These are phyloP conservation scores for Pseudoips prasinana DNA, from an alignment of 2,888 invertebrate genomes.

Conservation along the genomic window DNA sequence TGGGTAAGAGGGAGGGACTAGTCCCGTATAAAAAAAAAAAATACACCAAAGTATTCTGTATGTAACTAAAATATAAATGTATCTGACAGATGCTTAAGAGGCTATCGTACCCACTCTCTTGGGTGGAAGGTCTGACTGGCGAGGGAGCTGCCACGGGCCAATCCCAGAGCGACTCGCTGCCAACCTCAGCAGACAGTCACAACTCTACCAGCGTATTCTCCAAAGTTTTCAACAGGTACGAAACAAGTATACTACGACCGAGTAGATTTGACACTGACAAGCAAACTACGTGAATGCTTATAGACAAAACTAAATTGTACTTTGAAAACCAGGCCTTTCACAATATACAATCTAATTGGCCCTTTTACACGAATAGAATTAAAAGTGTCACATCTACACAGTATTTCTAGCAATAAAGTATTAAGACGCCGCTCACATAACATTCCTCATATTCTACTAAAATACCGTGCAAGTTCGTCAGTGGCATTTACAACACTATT, in stretches of 20 bases:
- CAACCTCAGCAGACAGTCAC: slow-evolving; percentile 83
- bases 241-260: neutral
- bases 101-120: slow-evolving; percentile 93
- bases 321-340: too few relatives aligned
- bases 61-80: too few relatives aligned
- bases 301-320: too few relatives aligned
- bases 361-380: too few relatives aligned
- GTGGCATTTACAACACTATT: slow-evolving; percentile 10
- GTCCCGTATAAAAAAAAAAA: too few relatives aligned
- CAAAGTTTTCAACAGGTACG: slow-evolving; percentile 94
- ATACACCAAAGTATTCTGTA: too few relatives aligned
- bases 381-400: slow-evolving; percentile 28
- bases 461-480: slow-evolving; percentile 10
- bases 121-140: slow-evolving; percentile 94
- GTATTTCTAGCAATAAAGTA: slow-evolving; percentile 13
- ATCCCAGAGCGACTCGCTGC: slow-evolving; percentile 80
- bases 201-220: slow-evolving; percentile 90
- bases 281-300: neutral
- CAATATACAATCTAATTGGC: too few relatives aligned
- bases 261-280: neutral
- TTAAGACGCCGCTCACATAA: slow-evolving; percentile 16
- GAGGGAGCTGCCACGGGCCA: slow-evolving; percentile 79
- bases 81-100: slow-evolving; percentile 93
- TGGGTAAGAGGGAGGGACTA: too few relatives aligned
- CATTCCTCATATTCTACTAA: slow-evolving; percentile 12